These are phyloP conservation scores for Stenodera caucasica DNA, from an alignment of 2,888 invertebrate species.

Conservation along the genomic window DNA sequence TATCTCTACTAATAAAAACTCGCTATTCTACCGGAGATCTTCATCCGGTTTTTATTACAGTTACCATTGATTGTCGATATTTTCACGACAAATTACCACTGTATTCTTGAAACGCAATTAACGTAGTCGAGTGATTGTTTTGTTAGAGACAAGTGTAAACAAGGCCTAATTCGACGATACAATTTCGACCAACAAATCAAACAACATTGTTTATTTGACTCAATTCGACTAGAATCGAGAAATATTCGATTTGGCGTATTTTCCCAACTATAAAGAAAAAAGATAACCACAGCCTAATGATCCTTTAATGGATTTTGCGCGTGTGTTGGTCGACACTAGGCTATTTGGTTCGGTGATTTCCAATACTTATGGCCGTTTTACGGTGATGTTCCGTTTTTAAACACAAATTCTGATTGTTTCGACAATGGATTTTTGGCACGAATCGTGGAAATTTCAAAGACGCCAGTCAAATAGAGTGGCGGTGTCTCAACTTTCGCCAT, in stretches of 20 bases:
- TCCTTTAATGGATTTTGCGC: constrained; percentile 26
- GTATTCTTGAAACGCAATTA: too few relatives aligned
- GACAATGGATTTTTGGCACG: constrained; percentile 24
- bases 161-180: background rate
- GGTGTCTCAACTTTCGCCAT: constrained; percentile 4
- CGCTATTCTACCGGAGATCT: constrained; percentile 14
- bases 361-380: constrained; percentile 34
- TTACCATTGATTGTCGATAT: too few relatives aligned
- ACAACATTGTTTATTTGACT: too few relatives aligned
- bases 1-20: constrained; percentile 21
- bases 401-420: constrained; percentile 33
- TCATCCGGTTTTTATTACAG: too few relatives aligned
- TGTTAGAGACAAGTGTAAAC: background rate
- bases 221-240: too few relatives aligned
- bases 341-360: constrained; percentile 39
- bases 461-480: too few relatives aligned
- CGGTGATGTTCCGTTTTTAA: constrained; percentile 32
- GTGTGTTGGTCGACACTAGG: background rate
- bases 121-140: background rate
- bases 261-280: too few relatives aligned
- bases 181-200: background rate
- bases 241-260: too few relatives aligned
- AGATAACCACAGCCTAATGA: constrained; percentile 13
- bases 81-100: too few relatives aligned
- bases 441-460: too few relatives aligned